Evolutionary conservation across 1,140 invertebrate genomes (phyloP).

Genomic region (Drosophila subobscura): DNA sequence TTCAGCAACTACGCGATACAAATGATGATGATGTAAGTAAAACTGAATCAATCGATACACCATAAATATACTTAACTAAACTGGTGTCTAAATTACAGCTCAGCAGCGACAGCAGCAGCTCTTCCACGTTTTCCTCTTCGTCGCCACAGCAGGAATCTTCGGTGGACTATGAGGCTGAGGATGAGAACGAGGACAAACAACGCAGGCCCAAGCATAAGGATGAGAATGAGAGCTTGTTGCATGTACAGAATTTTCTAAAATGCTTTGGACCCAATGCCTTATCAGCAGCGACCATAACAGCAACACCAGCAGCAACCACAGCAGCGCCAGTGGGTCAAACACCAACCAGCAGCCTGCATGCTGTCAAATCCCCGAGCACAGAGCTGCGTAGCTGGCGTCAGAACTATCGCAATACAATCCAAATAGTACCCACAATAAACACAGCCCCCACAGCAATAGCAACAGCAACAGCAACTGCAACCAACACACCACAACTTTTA

Average conservation of each 20-base stretch:
- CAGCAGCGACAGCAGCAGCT: constrained; percentile 59
- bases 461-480: constrained; percentile 8
- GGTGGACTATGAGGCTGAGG: constrained; percentile 76
- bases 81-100: constrained; percentile 24
- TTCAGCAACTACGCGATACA: constrained; percentile 50
- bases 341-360: too few relatives aligned
- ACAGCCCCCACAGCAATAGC: not conserved
- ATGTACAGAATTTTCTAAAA: constrained; percentile 81
- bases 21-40: constrained; percentile 60
- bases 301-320: constrained; percentile 13
- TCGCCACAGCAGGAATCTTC: constrained; percentile 69
- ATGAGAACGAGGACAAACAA: constrained; percentile 73
- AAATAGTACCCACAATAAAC: constrained; percentile 1
- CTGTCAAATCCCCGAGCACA: constrained; percentile 15
- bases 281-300: constrained; percentile 12
- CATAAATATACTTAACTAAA: not conserved
- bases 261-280: constrained; percentile 69
- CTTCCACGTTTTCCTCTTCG: constrained; percentile 70
- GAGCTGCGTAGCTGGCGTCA: constrained; percentile 63
- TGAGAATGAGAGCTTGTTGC: constrained; percentile 69
- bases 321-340: not conserved
- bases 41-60: too few relatives aligned
- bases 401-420: constrained; percentile 33
- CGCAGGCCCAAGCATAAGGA: constrained; percentile 43
- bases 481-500: constrained; percentile 8